Evolutionary conservation across 2,113 vertebrate species (phyloP).

Genomic region (Scomber scombrus): DNA sequence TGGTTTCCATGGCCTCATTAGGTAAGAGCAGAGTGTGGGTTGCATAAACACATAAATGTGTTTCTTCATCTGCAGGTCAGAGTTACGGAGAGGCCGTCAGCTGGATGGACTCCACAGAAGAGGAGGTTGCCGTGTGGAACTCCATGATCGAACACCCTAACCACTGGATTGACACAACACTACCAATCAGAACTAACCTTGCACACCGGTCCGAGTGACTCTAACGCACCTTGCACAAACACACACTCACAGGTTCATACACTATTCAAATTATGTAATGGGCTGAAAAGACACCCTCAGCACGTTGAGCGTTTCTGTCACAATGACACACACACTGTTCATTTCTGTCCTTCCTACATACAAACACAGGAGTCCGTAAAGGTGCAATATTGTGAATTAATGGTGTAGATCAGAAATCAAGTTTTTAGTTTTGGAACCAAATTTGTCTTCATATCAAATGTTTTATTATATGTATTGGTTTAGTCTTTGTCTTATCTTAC

Average conservation of each 20-base stretch:
- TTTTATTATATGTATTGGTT: constrained; percentile 21
- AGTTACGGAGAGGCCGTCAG: constrained; percentile 92
- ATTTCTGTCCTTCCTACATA: constrained; percentile 12
- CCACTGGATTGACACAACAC: constrained; percentile 89
- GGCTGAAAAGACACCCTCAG: constrained; percentile 24
- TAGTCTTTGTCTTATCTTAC: constrained; percentile 13
- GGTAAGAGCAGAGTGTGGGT: neutral
- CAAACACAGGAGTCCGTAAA: constrained; percentile 39
- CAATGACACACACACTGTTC: constrained; percentile 11
- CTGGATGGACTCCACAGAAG: constrained; percentile 96
- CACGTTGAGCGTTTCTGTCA: constrained; percentile 36
- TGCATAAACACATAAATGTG: neutral
- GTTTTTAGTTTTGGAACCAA: constrained; percentile 17
- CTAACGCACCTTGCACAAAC: neutral
- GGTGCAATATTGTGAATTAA: constrained; percentile 52
- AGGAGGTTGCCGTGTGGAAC: constrained; percentile 89
- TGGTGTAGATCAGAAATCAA: neutral
- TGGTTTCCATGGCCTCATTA: neutral
- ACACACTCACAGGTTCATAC: neutral
- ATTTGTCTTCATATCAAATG: constrained; percentile 22
- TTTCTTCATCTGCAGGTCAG: constrained; percentile 80
- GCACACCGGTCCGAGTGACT: constrained; percentile 70
- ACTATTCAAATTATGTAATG: constrained; percentile 1
- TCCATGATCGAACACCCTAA: constrained; percentile 88
- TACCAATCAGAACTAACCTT: constrained; percentile 92